A percentile compares a stretch with the other conserved stretches of the same genome.
phyloP scores from a whole-genome alignment of 2,888 invertebrate genomes.

The Charanyca ferruginea region DNA sequence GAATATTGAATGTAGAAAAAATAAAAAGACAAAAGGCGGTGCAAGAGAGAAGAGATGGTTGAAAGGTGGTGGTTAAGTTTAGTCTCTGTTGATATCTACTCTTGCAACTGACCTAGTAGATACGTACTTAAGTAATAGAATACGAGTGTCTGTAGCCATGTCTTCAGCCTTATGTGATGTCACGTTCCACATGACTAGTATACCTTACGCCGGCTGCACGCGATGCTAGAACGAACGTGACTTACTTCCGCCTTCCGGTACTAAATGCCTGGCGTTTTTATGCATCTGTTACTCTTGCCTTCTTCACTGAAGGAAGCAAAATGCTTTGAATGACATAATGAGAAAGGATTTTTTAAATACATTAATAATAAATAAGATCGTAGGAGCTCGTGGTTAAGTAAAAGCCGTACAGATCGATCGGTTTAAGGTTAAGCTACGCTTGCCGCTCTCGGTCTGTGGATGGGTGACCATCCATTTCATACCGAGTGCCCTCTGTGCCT shows the following conservation, averaged over 20 bases:
- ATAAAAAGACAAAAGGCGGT: no score
- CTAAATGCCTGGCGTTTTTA: conserved; percentile 10
- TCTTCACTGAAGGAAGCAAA: not conserved
- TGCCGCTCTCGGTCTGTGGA: no score
- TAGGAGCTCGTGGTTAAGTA: no score
- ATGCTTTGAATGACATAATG: not conserved
- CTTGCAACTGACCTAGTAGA: conserved; percentile 11
- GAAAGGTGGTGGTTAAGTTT: no score
- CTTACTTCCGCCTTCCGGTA: conserved; percentile 54
- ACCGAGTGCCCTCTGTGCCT: no score
- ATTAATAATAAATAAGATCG: not conserved
- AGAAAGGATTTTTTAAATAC: no score
- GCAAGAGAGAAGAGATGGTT: no score
- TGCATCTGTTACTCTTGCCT: conserved; percentile 4
- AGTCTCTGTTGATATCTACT: not conserved
- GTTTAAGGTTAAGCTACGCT: no score
- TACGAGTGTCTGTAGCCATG: not conserved
- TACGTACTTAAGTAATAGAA: conserved; percentile 4
- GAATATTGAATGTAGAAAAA: no score
- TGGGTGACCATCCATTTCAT: no score
- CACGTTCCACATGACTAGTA: conserved; percentile 19
- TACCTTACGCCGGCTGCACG: conserved; percentile 12
- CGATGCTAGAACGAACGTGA: conserved; percentile 18
- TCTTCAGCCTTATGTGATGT: conserved; percentile 21
- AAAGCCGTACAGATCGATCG: no score